Conservation (phyloP, 2,113 vertebrate species). For the Glareola pratincola region DNA sequence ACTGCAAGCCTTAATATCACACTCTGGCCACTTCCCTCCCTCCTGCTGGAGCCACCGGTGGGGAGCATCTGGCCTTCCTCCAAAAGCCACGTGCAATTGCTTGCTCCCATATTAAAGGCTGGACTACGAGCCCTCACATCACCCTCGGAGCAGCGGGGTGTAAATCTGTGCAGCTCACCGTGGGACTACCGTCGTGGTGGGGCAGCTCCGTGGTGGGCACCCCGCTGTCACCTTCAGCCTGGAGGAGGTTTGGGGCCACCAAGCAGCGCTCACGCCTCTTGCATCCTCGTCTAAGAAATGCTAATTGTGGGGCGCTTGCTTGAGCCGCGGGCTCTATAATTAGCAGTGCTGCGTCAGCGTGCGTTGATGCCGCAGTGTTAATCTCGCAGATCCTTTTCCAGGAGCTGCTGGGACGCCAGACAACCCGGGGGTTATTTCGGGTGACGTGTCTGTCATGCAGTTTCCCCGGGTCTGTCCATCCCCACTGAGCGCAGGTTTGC, state of each 20-base stretch:
- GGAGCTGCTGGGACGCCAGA: neutral
- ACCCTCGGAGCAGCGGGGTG: neutral
- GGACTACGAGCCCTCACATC: neutral
- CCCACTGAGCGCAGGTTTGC: neutral
- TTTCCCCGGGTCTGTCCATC: neutral
- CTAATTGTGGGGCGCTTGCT: neutral
- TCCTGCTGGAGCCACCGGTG: neutral
- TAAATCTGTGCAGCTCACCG: accelerated
- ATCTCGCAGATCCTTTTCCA: neutral
- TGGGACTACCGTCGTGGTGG: accelerated
- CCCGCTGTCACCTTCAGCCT: neutral
- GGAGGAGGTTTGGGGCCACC: neutral
- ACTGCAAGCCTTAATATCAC: neutral
- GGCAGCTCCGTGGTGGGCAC: neutral
- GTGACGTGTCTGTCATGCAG: neutral
- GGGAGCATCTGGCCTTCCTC: neutral
- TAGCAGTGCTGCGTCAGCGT: neutral
- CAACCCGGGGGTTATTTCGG: neutral
- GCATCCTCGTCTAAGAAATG: neutral
- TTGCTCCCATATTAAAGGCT: neutral
- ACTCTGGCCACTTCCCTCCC: neutral
- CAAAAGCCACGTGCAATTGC: neutral
- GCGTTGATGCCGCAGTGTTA: neutral
- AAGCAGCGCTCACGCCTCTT: neutral
- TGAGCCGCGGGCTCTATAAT: neutral